These are phyloP conservation scores for Spilosoma lubricipeda DNA, from an alignment of 2,888 invertebrate species.

Conservation along the genomic window DNA sequence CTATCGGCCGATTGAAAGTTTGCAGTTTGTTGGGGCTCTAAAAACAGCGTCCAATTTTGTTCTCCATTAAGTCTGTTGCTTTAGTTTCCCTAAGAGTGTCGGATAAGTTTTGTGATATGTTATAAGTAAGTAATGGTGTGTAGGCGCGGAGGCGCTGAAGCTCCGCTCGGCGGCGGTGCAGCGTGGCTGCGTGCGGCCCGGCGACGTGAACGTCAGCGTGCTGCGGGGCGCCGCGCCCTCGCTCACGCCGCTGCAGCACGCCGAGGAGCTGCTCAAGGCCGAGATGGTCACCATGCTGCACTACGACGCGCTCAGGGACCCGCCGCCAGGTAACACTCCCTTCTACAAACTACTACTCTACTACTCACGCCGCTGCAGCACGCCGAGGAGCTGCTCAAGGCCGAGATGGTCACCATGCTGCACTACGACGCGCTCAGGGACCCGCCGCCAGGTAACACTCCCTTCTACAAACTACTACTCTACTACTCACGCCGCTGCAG, in stretches of 20 bases:
- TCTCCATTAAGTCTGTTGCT: too few species aligned
- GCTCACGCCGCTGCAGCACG: slow-evolving; percentile 95
- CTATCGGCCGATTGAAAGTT: too few species aligned
- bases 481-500: slow-evolving; percentile 92
- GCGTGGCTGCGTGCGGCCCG: slow-evolving; percentile 93
- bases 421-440: slow-evolving; percentile 95
- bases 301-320: slow-evolving; percentile 94
- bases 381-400: slow-evolving; percentile 98
- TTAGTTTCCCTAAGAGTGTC: too few species aligned
- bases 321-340: slow-evolving; percentile 78
- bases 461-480: too few species aligned
- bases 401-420: slow-evolving; percentile 98
- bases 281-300: slow-evolving; percentile 99
- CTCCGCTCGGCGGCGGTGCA: slow-evolving; percentile 95
- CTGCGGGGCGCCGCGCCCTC: slow-evolving; percentile 90
- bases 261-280: slow-evolving; percentile 97
- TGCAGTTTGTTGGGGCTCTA: too few species aligned
- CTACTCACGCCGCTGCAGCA: slow-evolving; percentile 93
- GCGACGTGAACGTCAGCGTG: slow-evolving; percentile 94
- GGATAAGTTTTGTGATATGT: too few species aligned
- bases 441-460: slow-evolving; percentile 84
- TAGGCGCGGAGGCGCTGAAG: slow-evolving; percentile 76
- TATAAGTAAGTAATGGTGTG: neutral
- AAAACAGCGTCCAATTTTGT: too few species aligned
- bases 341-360: too few species aligned